Percentiles rank a stretch among this genome's conserved stretches.
Evolutionary conservation across 2,113 vertebrate species (phyloP).

Genomic region (Empidonax alnorum): DNA sequence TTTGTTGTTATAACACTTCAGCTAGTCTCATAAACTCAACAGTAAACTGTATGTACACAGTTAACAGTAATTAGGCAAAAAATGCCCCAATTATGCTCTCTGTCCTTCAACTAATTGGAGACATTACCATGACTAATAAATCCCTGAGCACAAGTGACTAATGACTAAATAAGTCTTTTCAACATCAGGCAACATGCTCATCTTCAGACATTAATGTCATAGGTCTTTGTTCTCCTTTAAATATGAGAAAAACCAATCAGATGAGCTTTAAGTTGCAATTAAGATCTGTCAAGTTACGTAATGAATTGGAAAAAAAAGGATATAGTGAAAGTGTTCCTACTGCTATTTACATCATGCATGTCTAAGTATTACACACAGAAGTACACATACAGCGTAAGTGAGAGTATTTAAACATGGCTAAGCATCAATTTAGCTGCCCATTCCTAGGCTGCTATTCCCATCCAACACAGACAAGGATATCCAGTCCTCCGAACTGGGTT

Average conservation of each 20-base stretch:
- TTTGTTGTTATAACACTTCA: neutral
- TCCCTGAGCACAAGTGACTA: neutral
- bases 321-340: neutral
- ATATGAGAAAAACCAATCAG: neutral
- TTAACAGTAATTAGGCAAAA: neutral
- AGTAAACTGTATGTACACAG: neutral
- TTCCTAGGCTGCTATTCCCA: neutral
- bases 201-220: neutral
- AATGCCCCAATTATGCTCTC: neutral
- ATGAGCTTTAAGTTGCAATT: neutral
- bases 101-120: conserved; percentile 43
- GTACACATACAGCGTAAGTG: fast-evolving
- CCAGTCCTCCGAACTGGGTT: neutral
- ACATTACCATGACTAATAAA: conserved; percentile 51
- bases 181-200: neutral
- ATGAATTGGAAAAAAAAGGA: neutral
- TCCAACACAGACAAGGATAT: neutral
- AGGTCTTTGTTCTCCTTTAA: conserved; percentile 19
- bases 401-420: neutral
- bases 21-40: neutral
- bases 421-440: neutral
- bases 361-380: neutral
- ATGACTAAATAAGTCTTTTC: conserved; percentile 11
- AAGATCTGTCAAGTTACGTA: neutral
- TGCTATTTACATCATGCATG: neutral